Conservation (phyloP, 2,888 invertebrate species). For the Anthrax anthrax region DNA sequence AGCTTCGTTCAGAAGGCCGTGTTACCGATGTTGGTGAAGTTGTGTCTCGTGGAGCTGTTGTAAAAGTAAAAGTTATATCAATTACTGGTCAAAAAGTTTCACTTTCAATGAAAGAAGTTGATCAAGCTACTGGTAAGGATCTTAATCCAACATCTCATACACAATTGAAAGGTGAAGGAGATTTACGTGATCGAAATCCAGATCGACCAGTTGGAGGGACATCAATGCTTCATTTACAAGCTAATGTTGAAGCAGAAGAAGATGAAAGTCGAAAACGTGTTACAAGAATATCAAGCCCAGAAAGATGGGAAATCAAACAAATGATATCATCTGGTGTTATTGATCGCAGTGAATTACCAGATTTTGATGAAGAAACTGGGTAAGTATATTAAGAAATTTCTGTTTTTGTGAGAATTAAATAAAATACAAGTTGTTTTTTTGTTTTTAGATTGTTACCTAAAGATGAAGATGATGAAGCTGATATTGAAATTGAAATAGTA, state of each 20-base stretch:
- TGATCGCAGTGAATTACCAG: slow-evolving; percentile 86
- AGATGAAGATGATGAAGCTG: slow-evolving; percentile 89
- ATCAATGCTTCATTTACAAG: slow-evolving; percentile 40
- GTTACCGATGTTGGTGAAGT: slow-evolving; percentile 92
- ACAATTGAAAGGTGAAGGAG: slow-evolving; percentile 43
- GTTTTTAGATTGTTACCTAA: slow-evolving; percentile 52
- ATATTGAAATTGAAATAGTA: slow-evolving; percentile 93
- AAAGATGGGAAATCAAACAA: slow-evolving; percentile 96
- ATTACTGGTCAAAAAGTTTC: slow-evolving; percentile 92
- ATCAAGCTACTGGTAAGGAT: slow-evolving; percentile 88
- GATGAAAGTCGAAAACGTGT: slow-evolving; percentile 70
- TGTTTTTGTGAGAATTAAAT: neutral
- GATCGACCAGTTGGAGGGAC: slow-evolving; percentile 66
- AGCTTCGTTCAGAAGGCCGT: slow-evolving; percentile 79
- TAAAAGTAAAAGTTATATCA: slow-evolving; percentile 83
- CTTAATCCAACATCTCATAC: slow-evolving; percentile 72
- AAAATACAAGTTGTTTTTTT: neutral
- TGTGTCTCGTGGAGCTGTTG: slow-evolving; percentile 74
- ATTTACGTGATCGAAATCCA: slow-evolving; percentile 61
- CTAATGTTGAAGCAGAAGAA: slow-evolving; percentile 58
- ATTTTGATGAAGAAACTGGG: slow-evolving; percentile 95
- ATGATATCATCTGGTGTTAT: slow-evolving; percentile 88
- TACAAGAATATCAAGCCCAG: slow-evolving; percentile 88
- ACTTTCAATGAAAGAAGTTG: slow-evolving; percentile 94
- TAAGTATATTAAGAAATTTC: slow-evolving; percentile 23